Base-by-base conservation (phyloP, 2,888 invertebrate genomes). In the Drosophila austrosaltans region DNA sequence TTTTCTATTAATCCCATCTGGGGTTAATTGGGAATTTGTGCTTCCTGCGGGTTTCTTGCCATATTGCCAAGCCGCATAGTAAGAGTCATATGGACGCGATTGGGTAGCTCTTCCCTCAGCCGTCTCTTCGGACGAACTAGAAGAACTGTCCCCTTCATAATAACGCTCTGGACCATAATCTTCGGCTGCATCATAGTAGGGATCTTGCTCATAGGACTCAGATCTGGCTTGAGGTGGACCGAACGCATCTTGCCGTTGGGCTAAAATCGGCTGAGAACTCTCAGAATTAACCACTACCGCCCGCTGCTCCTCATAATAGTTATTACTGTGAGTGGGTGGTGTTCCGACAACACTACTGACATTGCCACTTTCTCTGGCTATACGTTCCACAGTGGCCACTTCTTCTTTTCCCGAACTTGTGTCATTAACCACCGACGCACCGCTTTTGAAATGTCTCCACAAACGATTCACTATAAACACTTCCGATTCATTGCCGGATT, bases 251-350 rank as follows among this genome's bases (percentile, higher is more conserved):
- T 78, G 70, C 2, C 84, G 76, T 44, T 69, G 66, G 0, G 67
- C 81, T 25, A 77, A n/a, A 0, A 70, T 36, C 0, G 89, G 76
- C 10, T 60, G 60, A n/a, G 65, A 63, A 16, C 66, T 80, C 30
- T 85, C 77, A 1, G 76, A 62, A 28, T 87, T 77, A 8, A 85
- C 85, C 20, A 85, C 77, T 32, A 89, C 89, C 10, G 85, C 82
- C 3, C 70, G 67, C 40, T 85, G 85, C 57, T 85, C 85, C 69
- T 85, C 85, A 30, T 85, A 85, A 59, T 78, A 89, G 53, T 68
- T 72, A 4, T 75, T 83, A 25, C 70, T 61, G n/a, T 74, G 53
- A 30, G 32, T 8, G 1, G 36, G 8, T 2, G 16, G 3, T 1
- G 16, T 6, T 20, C 25, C 30, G 32, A 2, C 42, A 7, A 57